Evolutionary conservation across 2,888 invertebrate species (phyloP), one percentile per base, ranked within the genome.

Genomic region (Cryptocephalus primarius): DNA sequence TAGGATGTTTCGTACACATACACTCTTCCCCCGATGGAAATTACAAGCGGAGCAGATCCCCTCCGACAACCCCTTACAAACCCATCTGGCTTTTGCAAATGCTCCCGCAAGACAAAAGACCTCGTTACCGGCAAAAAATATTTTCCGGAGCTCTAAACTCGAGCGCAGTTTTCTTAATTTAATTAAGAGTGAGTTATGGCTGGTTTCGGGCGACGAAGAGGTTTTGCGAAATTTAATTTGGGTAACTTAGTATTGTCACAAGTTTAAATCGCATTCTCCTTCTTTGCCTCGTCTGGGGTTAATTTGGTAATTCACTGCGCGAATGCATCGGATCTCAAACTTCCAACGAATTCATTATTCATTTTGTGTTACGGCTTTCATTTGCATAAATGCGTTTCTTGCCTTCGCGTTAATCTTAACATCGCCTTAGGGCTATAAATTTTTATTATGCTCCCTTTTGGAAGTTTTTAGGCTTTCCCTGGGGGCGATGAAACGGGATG

Each of bases 181-280:
- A 62, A 64, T 64, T 62, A 61, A 58, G 57, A 50, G 46, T 55
- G 56, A 59, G 53, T 58, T 59, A 59, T 56, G 55, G 55, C 48
- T 47, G 54, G 52, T 51, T 48, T 45, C 47, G 43, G 46, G 46
- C 39, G 41, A 46, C 44, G 43, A 44, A 46, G 45, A 45, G 50
- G 51, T 50, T 50, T 51, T 52, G 50, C 48, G 52, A 50, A 52
- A 55, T 65, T 66, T 65, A 65, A 65, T 65, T 64, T 64, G 61
- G 64, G 58, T 61, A 64, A 65, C 62, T 65, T 63, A 62, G 64
- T 62, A 64, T 64, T 66, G 67, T 67, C 65, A 58, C 65, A 59
- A 63, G 59, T 61, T 63, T 59, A 63, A 64, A 64, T 63, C 62
- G 60, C 54, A 54, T 59, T 58, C 56, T 52, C 52, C 52, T 52